Base-by-base conservation (phyloP, 2,113 vertebrate species). In the Tiliqua scincoides region DNA sequence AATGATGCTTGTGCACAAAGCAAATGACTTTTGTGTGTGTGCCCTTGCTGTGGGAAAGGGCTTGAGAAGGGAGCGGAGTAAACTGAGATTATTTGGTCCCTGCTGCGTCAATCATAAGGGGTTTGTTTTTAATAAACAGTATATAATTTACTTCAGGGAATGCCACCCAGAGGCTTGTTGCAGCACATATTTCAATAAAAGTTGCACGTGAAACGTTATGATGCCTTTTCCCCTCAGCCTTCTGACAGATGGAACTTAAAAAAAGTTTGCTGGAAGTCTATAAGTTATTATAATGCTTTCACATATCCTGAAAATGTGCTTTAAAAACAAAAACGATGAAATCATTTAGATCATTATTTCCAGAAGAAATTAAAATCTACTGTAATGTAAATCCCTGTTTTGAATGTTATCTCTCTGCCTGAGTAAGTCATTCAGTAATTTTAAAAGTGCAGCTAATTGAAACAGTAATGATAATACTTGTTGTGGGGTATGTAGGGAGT, bases 391-490 rank as follows among this genome's bases (percentile, higher is more conserved):
- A 32, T 63, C 84, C 71, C 89, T 84, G 75, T 78, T 89, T 48
- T 32, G 37, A 85, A 86, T 81, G 89, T 88, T 81, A 91, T 61
- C 62, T 27, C 20, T 57, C 43, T 40, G 82, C 89, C 83, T 85
- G 81, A 87, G 85, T 81, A 48, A 73, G 86, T 88, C 62, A 30
- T 68, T 68, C 82, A 65, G 43, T 48, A 8, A 48, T 48, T 91
- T 63, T 0, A 57, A 89, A 89, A 91, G 89, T 67, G 63, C 75
- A 78, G 62, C 91, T 89, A 84, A 84, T 73, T 62, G 82, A 92
- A 89, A 85, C 37, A 67, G 43, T 15, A 25, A 82, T 37, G 85
- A 88, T 72, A 89, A 93, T 92, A 82, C 87, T 90, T 92, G 89
- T 52, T 85, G 87, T 74, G 67, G 30, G 40, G 35, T 11, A 89